phyloP scores from a whole-genome alignment of 2,888 invertebrate genomes.

The Chrysolina americana region DNA sequence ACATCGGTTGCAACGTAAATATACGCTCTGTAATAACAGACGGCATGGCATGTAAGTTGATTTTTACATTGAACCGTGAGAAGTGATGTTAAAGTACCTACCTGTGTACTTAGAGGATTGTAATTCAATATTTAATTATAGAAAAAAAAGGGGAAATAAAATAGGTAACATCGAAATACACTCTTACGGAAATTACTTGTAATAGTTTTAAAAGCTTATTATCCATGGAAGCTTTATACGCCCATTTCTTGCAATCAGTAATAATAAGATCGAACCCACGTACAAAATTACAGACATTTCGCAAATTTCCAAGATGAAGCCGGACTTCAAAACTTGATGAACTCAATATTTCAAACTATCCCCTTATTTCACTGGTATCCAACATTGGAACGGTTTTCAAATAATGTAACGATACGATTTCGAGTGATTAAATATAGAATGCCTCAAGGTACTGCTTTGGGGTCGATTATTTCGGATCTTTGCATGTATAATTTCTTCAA shows the following conservation, averaged over 20 bases:
- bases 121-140: not conserved
- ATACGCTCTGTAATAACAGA: conserved; percentile 9
- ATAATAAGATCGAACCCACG: not conserved
- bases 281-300: not conserved
- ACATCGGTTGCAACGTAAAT: conserved; percentile 16
- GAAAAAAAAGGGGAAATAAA: not conserved
- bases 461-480: no score
- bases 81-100: not conserved
- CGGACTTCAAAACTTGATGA: no score
- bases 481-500: no score
- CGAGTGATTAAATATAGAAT: no score
- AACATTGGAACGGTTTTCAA: no score
- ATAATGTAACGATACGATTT: no score
- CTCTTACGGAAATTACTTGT: not conserved
- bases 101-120: not conserved
- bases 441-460: no score
- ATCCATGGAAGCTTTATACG: not conserved
- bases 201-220: not conserved
- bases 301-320: no score
- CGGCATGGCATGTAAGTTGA: not conserved
- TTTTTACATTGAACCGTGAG: conserved; percentile 11
- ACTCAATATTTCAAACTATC: no score
- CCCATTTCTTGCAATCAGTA: not conserved
- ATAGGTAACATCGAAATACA: conserved; percentile 2
- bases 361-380: no score